Percentiles rank a stretch among this genome's conserved stretches.
phyloP scores from a whole-genome alignment of 2,113 vertebrate species.

The Salvelinus sp. region DNA sequence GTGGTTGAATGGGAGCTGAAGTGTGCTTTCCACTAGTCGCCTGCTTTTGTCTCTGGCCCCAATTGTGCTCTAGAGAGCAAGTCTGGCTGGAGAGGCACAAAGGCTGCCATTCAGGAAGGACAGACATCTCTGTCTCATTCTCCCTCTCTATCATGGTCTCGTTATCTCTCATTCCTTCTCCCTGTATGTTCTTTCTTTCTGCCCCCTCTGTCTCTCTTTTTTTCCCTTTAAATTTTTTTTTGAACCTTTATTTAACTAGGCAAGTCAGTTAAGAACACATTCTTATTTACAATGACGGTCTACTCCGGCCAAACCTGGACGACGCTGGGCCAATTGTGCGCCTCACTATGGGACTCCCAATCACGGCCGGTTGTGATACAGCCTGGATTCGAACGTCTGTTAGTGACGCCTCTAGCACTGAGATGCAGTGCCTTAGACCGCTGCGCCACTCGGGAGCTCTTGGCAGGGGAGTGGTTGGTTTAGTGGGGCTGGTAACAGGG shows the following conservation, averaged over 20 bases:
- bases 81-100: constrained; percentile 64
- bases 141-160: background rate
- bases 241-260: too few species aligned
- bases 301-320: too few species aligned
- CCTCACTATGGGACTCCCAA: too few species aligned
- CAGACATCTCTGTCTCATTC: constrained; percentile 45
- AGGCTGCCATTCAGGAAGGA: constrained; percentile 69
- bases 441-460: constrained; percentile 8
- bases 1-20: constrained; percentile 28
- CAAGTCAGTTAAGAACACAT: too few species aligned
- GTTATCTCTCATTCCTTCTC: background rate
- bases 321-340: too few species aligned
- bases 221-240: too few species aligned
- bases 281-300: too few species aligned
- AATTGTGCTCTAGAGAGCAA: constrained; percentile 48
- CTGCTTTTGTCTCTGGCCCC: constrained; percentile 71
- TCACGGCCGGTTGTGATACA: too few species aligned
- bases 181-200: background rate
- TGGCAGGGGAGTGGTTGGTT: constrained; percentile 65
- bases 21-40: constrained; percentile 44
- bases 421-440: too few species aligned
- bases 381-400: too few species aligned
- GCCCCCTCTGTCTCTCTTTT: constrained; percentile 13
- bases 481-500: constrained; percentile 44
- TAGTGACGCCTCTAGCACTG: too few species aligned